phyloP scores from a whole-genome alignment of 92 coral and sea anemone species.

The Phenganax stokvisi region DNA sequence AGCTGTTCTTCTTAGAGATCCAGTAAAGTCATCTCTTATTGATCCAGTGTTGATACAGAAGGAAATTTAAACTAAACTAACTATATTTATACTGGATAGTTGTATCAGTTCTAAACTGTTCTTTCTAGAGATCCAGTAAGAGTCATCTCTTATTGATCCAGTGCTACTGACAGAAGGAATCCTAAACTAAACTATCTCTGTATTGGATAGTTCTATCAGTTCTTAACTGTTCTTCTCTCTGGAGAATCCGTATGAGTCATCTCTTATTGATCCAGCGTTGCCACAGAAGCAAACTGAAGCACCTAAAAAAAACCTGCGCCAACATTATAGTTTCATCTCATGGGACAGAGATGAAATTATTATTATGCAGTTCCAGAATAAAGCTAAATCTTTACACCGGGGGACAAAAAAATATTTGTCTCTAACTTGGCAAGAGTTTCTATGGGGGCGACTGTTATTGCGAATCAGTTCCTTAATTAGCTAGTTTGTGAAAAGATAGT shows the following conservation, averaged over 20 bases:
- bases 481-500: too few species aligned
- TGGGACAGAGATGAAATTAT: too few species aligned
- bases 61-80: background rate
- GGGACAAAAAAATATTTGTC: too few species aligned
- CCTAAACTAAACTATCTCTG: background rate
- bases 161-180: background rate
- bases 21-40: background rate
- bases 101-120: background rate
- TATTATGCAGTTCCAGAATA: too few species aligned
- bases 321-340: too few species aligned
- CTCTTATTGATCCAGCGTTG: background rate
- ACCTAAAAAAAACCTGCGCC: background rate
- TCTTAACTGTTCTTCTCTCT: background rate
- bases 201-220: background rate
- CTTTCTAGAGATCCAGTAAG: background rate
- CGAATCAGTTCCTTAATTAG: background rate
- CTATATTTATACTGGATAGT: background rate
- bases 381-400: too few species aligned
- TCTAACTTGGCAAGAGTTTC: too few species aligned
- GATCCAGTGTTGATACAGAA: background rate
- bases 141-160: background rate
- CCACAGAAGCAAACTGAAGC: background rate
- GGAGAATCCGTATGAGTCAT: background rate
- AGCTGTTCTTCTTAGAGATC: background rate
- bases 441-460: conserved; percentile 20